These are phyloP conservation scores for Invenusta paracnida DNA, from an alignment of 2,888 invertebrate species.

Conservation along the genomic window DNA sequence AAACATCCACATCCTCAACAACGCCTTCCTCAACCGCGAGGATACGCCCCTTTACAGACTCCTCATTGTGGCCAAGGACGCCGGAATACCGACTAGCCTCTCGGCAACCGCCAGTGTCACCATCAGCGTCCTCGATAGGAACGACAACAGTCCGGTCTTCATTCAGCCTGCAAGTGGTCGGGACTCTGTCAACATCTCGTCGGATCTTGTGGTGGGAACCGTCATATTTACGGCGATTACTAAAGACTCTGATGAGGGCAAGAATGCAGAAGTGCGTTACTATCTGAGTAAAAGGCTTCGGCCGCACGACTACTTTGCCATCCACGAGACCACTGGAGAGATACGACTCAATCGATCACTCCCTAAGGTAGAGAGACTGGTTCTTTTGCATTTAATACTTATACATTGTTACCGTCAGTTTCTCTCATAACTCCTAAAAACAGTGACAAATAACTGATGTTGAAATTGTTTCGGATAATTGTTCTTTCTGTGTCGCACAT, in stretches of 20 bases:
- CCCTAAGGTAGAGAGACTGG: no score
- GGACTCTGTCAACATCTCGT: neutral
- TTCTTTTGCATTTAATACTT: no score
- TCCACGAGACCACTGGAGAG: neutral
- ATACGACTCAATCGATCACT: neutral
- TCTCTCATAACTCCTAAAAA: no score
- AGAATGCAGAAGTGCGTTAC: slow-evolving; percentile 9
- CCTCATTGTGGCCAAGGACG: slow-evolving; percentile 12
- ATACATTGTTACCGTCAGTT: no score
- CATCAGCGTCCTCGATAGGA: neutral
- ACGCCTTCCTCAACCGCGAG: neutral
- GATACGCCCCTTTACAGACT: neutral
- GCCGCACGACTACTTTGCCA: neutral
- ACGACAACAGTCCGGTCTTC: slow-evolving; percentile 26
- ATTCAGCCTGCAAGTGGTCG: slow-evolving; percentile 7
- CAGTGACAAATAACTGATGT: no score
- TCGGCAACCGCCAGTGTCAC: neutral
- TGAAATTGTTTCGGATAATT: no score
- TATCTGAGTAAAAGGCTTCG: neutral
- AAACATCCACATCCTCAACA: neutral
- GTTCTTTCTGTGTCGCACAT: no score
- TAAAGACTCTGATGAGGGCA: neutral
- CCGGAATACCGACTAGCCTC: neutral
- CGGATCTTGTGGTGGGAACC: slow-evolving; percentile 2
- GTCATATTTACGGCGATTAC: neutral